Evolutionary conservation across 37 sponge, comb jelly and placozoan genomes (phyloP), one percentile per base, ranked within the genome.

Genomic region (Diacarnus erythraeanus): DNA sequence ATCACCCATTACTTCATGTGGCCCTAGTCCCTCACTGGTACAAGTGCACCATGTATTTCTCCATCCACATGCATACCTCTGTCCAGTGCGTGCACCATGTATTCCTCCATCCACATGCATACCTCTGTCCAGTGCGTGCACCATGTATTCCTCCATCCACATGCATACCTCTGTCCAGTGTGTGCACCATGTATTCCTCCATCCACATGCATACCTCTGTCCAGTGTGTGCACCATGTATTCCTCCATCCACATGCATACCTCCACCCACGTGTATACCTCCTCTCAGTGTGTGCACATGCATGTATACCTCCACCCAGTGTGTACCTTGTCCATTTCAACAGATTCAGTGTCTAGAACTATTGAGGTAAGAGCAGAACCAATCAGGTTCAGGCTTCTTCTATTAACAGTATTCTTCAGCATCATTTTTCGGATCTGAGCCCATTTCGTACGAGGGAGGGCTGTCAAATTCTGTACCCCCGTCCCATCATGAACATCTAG

Each of bases 401-500:
- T 68, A 43, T 86, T 86, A 10, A 51, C 59, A 20, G 75, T 43
- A 75, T 40, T 75, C 59, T 74, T 57, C 68, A 42, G 31, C 59
- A 86, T 31, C 39, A 37, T 42, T 23, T 74, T n/a, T 12, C 80
- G 66, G 18, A 86, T 74, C 91, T 86, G 9, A 3, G 93, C 93
- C 93, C 93, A 92, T 33, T 44, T 42, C 0, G 72, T 27, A 6
- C 93, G 41, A 2, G 84, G 77, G 4, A 82, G 86, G 23, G 85
- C 74, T 36, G 93, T 92, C 67, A 92, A 38, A 3, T 78, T 59
- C 64, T 74, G 63, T 35, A 92, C 69, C 3, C 80, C 78, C 18
- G 71, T 73, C 33, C 84, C 64, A 57, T 92, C 93, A 21, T 60
- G 40, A 23, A 80, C 86, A 76, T 85, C 93, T 89, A 68, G 0